These are phyloP conservation scores for Petromus typicus DNA, from an alignment of 2,113 vertebrate species.

Conservation along the genomic window DNA sequence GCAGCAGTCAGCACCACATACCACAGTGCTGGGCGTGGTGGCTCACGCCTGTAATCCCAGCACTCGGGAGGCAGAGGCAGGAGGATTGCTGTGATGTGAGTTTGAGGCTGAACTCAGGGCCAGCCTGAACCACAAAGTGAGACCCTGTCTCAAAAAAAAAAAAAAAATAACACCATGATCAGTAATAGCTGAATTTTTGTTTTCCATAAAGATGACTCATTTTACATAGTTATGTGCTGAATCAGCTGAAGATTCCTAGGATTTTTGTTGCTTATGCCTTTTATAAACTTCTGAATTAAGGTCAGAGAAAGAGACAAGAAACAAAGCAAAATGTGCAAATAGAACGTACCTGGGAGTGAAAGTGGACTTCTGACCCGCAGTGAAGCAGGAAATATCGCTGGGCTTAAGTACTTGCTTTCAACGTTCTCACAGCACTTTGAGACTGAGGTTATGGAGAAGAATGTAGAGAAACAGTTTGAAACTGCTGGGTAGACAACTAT, in stretches of 20 bases:
- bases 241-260: not conserved
- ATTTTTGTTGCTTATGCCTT: not conserved
- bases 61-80: too few species aligned
- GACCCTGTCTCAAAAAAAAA: too few species aligned
- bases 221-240: not conserved
- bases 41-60: too few species aligned
- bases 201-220: not conserved
- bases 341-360: not conserved
- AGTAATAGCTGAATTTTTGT: not conserved
- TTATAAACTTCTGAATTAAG: not conserved
- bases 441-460: not conserved
- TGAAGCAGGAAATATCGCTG: not conserved
- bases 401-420: not conserved
- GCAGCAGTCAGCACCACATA: too few species aligned
- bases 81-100: too few species aligned
- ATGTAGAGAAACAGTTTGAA: not conserved
- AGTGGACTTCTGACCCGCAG: not conserved
- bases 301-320: not conserved
- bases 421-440: conserved; percentile 8
- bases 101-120: too few species aligned
- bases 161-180: too few species aligned
- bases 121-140: too few species aligned
- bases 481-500: not conserved
- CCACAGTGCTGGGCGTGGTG: too few species aligned
- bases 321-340: not conserved